phyloP scores from a whole-genome alignment of 2,888 invertebrate genomes.

The Eustalomyia histrio region DNA sequence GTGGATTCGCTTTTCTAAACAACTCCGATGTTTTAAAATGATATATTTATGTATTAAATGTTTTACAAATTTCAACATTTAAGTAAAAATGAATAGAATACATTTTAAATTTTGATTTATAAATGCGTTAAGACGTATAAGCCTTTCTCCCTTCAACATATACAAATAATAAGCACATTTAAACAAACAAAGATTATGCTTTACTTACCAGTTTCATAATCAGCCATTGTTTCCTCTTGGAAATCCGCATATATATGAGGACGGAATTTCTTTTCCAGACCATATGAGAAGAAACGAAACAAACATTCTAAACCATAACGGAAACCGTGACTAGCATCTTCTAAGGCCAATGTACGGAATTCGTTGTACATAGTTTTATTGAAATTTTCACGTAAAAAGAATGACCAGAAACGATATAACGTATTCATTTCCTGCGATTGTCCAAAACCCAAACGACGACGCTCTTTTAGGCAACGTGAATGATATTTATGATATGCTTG shows the following conservation, averaged over 20 bases:
- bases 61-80: too few species aligned
- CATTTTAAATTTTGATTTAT: too few species aligned
- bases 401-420: slow-evolving; percentile 99
- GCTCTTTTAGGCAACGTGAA: slow-evolving; percentile 92
- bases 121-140: too few species aligned
- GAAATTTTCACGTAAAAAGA: slow-evolving; percentile 98
- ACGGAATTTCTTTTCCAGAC: slow-evolving; percentile 96
- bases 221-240: slow-evolving; percentile 93
- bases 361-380: slow-evolving; percentile 99
- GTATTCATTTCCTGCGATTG: slow-evolving; percentile 99
- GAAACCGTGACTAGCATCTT: slow-evolving; percentile 94
- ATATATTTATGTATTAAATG: too few species aligned
- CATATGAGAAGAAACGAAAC: slow-evolving; percentile 99
- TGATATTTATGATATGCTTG: slow-evolving; percentile 98
- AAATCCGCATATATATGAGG: slow-evolving; percentile 98
- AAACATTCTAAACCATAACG: slow-evolving; percentile 92
- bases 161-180: too few species aligned
- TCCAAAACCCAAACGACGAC: slow-evolving; percentile 94
- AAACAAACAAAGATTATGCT: neutral
- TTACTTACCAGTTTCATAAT: slow-evolving; percentile 89
- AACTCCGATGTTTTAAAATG: too few species aligned
- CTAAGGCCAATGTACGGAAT: slow-evolving; percentile 93
- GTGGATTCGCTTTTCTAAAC: too few species aligned
- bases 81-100: too few species aligned
- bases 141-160: too few species aligned